These are phyloP conservation scores for Conomelus anceps DNA, from an alignment of 2,888 invertebrate species.

Conservation along the genomic window DNA sequence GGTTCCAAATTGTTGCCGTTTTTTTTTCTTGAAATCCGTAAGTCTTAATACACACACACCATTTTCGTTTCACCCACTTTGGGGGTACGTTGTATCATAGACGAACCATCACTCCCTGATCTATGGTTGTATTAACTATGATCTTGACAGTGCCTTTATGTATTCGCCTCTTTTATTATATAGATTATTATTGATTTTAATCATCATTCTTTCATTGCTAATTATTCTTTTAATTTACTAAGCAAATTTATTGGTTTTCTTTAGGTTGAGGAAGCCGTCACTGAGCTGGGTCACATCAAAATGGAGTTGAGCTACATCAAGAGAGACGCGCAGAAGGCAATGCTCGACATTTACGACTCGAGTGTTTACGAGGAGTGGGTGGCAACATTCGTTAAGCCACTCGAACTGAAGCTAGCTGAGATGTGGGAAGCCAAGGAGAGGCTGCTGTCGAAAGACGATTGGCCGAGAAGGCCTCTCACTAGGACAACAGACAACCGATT, in stretches of 20 bases:
- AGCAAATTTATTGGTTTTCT: not conserved
- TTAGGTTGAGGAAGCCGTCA: conserved; percentile 43
- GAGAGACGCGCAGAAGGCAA: conserved; percentile 42
- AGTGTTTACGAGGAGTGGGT: conserved; percentile 46
- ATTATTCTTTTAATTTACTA: not conserved
- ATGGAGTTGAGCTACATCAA: conserved; percentile 44
- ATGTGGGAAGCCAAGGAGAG: conserved; percentile 43
- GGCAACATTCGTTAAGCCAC: conserved; percentile 42
- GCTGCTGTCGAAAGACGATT: conserved; percentile 44
- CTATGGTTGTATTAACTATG: too few species aligned
- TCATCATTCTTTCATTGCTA: too few species aligned
- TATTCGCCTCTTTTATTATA: too few species aligned
- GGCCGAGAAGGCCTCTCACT: conserved; percentile 49
- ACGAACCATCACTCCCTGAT: too few species aligned
- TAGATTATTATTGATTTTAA: too few species aligned
- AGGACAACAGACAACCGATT: too few species aligned
- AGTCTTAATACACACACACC: too few species aligned
- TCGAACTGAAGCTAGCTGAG: conserved; percentile 41
- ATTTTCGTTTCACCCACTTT: too few species aligned
- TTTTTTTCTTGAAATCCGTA: too few species aligned
- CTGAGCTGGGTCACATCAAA: conserved; percentile 42
- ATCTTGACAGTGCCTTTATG: too few species aligned
- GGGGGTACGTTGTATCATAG: too few species aligned
- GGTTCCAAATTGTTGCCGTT: too few species aligned
- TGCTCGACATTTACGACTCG: conserved; percentile 44